These are phyloP conservation scores for Petaurus breviceps DNA, from an alignment of 2,113 vertebrate genomes.

Conservation along the genomic window DNA sequence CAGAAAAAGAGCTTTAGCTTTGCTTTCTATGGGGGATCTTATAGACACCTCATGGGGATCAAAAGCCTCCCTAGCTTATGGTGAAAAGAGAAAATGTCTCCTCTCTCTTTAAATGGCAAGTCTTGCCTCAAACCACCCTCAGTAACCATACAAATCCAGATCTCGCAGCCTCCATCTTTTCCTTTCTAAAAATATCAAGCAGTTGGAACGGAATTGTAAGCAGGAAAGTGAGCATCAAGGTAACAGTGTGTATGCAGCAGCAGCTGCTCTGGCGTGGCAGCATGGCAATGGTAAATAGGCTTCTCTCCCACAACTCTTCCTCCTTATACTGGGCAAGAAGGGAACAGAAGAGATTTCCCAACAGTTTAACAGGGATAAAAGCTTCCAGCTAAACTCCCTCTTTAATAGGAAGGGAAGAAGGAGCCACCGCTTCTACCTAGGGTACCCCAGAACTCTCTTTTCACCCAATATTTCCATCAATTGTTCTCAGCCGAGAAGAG, in stretches of 20 bases:
- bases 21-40: neutral
- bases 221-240: neutral
- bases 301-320: neutral
- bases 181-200: neutral
- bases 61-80: neutral
- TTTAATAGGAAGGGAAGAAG: too few species aligned
- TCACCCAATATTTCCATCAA: neutral
- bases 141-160: neutral
- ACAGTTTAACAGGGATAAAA: neutral
- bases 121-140: neutral
- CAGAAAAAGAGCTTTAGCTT: too few species aligned
- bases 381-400: neutral
- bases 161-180: neutral
- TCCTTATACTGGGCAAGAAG: neutral
- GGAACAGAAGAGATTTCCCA: neutral
- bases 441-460: neutral
- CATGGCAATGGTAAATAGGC: neutral
- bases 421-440: too few species aligned
- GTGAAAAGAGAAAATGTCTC: neutral
- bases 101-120: neutral
- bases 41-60: neutral
- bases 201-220: neutral
- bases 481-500: neutral
- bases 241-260: neutral
- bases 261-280: neutral